phyloP scores from a whole-genome alignment of 2,113 vertebrate genomes.

The Pelusios castaneus region DNA sequence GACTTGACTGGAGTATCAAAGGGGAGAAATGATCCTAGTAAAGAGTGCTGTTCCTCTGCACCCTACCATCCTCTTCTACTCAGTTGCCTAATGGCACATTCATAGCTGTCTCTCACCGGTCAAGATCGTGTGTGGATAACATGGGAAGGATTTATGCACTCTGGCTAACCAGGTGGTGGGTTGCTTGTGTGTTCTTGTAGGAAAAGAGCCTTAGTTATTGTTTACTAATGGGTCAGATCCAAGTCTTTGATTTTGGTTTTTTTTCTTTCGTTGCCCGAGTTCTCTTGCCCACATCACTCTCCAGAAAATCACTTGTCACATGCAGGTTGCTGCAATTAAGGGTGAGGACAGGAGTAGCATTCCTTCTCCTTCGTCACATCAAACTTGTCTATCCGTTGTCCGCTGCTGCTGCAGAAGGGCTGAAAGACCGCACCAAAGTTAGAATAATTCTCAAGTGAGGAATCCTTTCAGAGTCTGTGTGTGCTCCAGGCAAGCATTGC shows the following conservation, averaged over 20 bases:
- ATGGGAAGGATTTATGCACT: not conserved
- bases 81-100: not conserved
- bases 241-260: not conserved
- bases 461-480: not conserved
- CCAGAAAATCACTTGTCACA: not conserved
- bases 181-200: not conserved
- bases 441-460: not conserved
- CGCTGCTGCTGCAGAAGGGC: not conserved
- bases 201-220: slow-evolving; percentile 28
- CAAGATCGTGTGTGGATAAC: not conserved
- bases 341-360: not conserved
- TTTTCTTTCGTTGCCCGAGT: not conserved
- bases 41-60: not conserved
- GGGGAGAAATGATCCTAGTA: not conserved
- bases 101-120: not conserved
- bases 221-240: not conserved
- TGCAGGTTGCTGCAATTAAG: not conserved
- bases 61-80: not conserved
- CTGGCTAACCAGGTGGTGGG: not conserved
- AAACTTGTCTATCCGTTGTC: fast-evolving
- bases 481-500: fast-evolving
- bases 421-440: not conserved
- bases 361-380: not conserved
- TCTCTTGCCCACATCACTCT: not conserved
- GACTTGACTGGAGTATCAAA: not conserved